Percentiles rank a stretch among this genome's conserved stretches.
Evolutionary conservation across 2,113 vertebrate species (phyloP).

Genomic region (Spea bombifrons): DNA sequence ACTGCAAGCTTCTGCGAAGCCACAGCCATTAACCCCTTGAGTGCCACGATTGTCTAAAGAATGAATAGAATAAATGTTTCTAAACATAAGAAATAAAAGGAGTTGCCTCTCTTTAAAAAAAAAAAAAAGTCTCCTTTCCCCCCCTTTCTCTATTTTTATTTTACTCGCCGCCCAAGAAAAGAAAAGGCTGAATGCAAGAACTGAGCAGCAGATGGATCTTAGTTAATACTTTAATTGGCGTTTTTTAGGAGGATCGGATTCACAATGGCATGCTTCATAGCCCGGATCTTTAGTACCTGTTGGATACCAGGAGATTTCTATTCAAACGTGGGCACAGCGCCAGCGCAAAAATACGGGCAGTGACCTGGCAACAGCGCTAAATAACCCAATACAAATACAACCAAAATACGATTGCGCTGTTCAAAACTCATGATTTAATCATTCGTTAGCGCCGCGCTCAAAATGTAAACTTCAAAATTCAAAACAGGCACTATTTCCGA

Average conservation of each 20-base stretch:
- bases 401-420: background rate
- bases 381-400: background rate
- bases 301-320: slow-evolving; percentile 35
- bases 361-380: background rate
- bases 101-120: slow-evolving; percentile 6
- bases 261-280: slow-evolving; percentile 36
- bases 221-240: slow-evolving; percentile 54
- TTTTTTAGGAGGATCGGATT: slow-evolving; percentile 48
- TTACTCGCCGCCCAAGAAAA: slow-evolving; percentile 51
- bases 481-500: no score
- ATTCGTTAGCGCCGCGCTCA: no score
- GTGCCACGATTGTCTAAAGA: no score
- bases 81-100: slow-evolving; percentile 1
- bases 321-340: slow-evolving; percentile 22
- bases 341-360: background rate
- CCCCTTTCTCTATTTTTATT: background rate
- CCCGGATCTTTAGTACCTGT: slow-evolving; percentile 48
- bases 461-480: no score
- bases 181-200: background rate
- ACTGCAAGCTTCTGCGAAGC: background rate
- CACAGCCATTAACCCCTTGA: background rate
- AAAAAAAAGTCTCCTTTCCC: background rate
- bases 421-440: no score
- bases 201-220: slow-evolving; percentile 54
- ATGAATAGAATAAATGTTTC: background rate